Evolutionary conservation across 2,113 vertebrate species (phyloP).

Genomic region (Malurus melanocephalus): DNA sequence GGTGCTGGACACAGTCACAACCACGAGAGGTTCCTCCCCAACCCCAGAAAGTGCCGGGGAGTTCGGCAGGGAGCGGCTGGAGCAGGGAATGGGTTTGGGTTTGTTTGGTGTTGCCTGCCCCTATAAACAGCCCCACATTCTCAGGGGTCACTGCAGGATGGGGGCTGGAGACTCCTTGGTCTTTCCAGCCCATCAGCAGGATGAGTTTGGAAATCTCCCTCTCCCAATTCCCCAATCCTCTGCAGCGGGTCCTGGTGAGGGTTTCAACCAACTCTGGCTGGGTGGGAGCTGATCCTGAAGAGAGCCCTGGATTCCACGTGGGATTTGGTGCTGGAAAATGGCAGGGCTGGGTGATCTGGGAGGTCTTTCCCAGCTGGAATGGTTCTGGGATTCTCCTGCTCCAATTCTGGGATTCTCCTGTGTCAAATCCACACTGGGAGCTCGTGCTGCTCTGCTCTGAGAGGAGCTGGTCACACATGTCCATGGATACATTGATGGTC

Average conservation of each 20-base stretch:
- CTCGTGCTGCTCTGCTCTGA: rapidly evolving
- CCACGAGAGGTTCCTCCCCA: background rate
- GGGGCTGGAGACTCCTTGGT: background rate
- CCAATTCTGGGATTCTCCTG: background rate
- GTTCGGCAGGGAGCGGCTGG: background rate
- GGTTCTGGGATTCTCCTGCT: background rate
- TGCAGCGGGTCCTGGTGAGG: background rate
- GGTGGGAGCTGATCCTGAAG: background rate
- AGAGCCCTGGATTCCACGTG: rapidly evolving
- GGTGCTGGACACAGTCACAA: background rate
- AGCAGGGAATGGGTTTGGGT: background rate
- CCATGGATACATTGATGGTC: background rate
- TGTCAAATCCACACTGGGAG: background rate
- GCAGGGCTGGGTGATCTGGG: background rate
- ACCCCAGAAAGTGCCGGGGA: background rate
- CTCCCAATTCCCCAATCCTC: rapidly evolving
- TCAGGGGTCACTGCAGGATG: background rate
- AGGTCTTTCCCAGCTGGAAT: background rate
- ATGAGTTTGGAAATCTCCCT: background rate
- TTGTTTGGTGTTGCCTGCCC: background rate
- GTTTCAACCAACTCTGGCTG: rapidly evolving
- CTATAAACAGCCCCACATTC: background rate
- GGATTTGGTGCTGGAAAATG: background rate
- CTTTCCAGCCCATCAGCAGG: background rate
- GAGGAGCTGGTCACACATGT: rapidly evolving